Evolutionary conservation across 2,888 invertebrate species (phyloP), one percentile per base, ranked within the genome.

Genomic region (Calliphora vomitoria): DNA sequence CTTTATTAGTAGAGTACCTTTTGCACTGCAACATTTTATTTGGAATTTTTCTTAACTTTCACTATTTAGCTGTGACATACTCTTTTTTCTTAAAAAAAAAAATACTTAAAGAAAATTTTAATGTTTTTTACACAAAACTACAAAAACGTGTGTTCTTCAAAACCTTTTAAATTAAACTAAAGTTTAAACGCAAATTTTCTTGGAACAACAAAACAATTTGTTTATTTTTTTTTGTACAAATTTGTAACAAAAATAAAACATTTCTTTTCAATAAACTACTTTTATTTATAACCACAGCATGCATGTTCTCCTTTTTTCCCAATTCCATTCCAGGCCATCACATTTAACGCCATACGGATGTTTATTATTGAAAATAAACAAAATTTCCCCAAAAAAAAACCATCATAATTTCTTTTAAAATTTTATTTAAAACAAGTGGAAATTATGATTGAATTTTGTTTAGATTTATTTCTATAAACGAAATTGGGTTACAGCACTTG

Each of bases 371-470:
- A 55, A 84, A 80, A 83, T 79, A 75, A 82, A 82, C 68, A 82
- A 53, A 75, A 20, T 18, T 3, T 31, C 2, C 41, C 25, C 10
- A 41, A 80, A 68, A 50, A n/a, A 53, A 47, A 44, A 44, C 44
- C 11, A 75, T 80, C 60, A 87, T 84, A 81, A 81, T 85, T 84
- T 80, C 71, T 53, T 71, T 25, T 35, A 18, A 74, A 44, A 47
- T 44, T 41, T 31, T 13, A 4, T 55, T 66, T 69, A 18, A 15
- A 41, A 50, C 31, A 50, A 62, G 10, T 13, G 44, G 68, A 44
- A 75, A 71, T 82, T 82, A 85, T 86, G 81, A 86, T 76, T 80
- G 50, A 72, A 82, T n/a, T 44, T 44, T 82, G 76, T 81, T 78
- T 76, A 78, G 66, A 85, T 82, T 85, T 76, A 85, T 81, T 62